phyloP scores from a whole-genome alignment of 2,797 vertebrate genomes.

The Acanthurus lineatus region DNA sequence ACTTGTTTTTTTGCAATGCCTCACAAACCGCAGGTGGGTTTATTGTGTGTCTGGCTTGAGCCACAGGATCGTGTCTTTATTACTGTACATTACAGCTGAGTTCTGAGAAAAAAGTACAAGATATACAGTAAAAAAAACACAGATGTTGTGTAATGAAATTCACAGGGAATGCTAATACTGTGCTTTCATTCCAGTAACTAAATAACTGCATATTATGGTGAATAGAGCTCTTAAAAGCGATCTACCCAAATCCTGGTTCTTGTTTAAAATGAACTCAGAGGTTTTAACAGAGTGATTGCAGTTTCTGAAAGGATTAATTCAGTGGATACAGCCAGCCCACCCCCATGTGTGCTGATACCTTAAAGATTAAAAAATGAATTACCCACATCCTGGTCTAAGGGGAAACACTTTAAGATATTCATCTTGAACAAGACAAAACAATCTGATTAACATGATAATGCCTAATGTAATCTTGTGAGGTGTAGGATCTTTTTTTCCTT shows the following conservation, averaged over 20 bases:
- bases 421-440: conserved; percentile 54
- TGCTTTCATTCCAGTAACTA: conserved; percentile 18
- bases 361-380: conserved; percentile 57
- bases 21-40: conserved; percentile 5
- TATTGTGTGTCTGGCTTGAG: not conserved
- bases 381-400: conserved; percentile 37
- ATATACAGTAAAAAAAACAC: not conserved
- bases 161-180: conserved; percentile 31
- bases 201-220: conserved; percentile 30
- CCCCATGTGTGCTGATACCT: conserved; percentile 34
- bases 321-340: conserved; percentile 15
- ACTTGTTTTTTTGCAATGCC: not conserved
- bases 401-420: conserved; percentile 29
- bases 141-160: conserved; percentile 15
- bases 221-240: conserved; percentile 40
- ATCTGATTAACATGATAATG: conserved; percentile 56
- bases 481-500: conserved; percentile 35
- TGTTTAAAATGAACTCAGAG: conserved; percentile 53
- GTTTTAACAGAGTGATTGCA: conserved; percentile 30
- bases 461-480: conserved; percentile 43
- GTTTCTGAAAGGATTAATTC: conserved; percentile 57
- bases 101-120: too few relatives aligned
- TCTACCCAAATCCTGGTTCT: conserved; percentile 12
- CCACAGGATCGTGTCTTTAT: not conserved
- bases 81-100: too few relatives aligned